phyloP scores from a whole-genome alignment of 1,140 invertebrate species.

The Camponotus floridanus region DNA sequence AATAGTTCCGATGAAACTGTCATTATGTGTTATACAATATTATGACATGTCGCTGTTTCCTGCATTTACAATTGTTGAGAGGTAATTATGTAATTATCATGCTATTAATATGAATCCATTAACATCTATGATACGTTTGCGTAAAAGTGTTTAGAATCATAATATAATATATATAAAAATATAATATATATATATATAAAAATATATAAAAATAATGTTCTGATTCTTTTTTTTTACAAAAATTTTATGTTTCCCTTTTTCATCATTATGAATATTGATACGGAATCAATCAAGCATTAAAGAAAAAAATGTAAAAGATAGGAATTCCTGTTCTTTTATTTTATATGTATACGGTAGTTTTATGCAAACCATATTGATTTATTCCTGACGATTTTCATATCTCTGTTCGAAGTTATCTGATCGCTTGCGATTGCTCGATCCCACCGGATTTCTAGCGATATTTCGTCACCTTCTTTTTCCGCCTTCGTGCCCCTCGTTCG shows the following conservation, averaged over 20 bases:
- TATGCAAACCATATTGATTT: background rate
- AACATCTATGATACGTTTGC: background rate
- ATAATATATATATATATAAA: too few relatives aligned
- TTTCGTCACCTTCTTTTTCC: conserved; percentile 50
- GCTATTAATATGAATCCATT: background rate
- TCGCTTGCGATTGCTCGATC: conserved; percentile 53
- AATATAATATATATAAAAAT: background rate
- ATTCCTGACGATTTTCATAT: conserved; percentile 35
- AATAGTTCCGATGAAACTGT: conserved; percentile 17
- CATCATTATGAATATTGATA: background rate
- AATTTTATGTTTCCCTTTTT: background rate
- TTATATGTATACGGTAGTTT: background rate
- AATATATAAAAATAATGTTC: background rate
- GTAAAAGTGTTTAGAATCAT: background rate
- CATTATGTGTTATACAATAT: conserved; percentile 7
- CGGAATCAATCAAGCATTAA: background rate
- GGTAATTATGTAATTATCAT: background rate
- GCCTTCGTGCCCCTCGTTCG: conserved; percentile 34
- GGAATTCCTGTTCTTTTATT: background rate
- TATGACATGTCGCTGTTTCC: background rate
- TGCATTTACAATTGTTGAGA: background rate
- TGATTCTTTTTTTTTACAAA: background rate
- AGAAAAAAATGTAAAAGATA: background rate
- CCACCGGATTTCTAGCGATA: conserved; percentile 21
- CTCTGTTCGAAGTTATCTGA: conserved; percentile 38